These are phyloP conservation scores for Lissonota sp. DNA, from an alignment of 2,888 invertebrate genomes.

Conservation along the genomic window DNA sequence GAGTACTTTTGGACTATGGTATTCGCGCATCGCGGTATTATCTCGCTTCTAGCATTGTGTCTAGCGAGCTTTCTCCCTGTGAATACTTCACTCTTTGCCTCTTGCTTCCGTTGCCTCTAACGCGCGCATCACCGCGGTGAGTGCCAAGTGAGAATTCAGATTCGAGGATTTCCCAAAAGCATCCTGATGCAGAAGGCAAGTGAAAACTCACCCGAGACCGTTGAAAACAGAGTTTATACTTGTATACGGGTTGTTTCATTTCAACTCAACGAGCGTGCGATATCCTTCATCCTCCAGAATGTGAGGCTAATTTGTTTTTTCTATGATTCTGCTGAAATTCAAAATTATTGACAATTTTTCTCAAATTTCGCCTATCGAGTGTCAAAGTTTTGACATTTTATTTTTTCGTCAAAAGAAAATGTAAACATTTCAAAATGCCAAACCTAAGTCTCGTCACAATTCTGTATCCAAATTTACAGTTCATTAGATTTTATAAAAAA, in stretches of 20 bases:
- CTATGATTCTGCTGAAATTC: too few species aligned
- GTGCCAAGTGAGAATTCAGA: slow-evolving; percentile 56
- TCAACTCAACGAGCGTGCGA: too few species aligned
- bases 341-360: too few species aligned
- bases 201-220: slow-evolving; percentile 27
- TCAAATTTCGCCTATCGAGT: too few species aligned
- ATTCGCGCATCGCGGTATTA: not conserved
- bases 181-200: slow-evolving; percentile 13
- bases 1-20: slow-evolving; percentile 28
- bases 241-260: not conserved
- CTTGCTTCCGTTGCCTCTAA: not conserved
- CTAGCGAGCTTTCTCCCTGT: not conserved
- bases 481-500: too few species aligned
- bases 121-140: slow-evolving; percentile 29
- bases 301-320: too few species aligned
- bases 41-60: not conserved
- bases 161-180: slow-evolving; percentile 65
- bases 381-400: too few species aligned
- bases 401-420: too few species aligned
- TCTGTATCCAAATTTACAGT: too few species aligned
- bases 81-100: not conserved
- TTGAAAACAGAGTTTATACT: slow-evolving; percentile 21
- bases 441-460: too few species aligned
- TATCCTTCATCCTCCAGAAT: too few species aligned
- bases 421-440: too few species aligned